phyloP scores from a whole-genome alignment of 2,797 vertebrate genomes.

The Sphenopsis melanotis region DNA sequence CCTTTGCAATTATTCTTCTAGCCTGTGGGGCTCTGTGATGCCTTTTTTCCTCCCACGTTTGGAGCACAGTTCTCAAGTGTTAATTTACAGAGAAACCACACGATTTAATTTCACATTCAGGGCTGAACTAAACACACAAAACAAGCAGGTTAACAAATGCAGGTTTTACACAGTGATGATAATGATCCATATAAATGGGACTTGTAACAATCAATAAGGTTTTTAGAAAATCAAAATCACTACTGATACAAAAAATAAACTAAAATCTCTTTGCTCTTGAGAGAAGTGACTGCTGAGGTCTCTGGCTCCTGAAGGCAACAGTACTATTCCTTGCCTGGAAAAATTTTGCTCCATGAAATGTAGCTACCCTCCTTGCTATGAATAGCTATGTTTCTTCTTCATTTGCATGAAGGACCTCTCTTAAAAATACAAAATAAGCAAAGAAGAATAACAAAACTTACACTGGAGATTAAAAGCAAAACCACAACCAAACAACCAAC shows the following conservation, averaged over 20 bases:
- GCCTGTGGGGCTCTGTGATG: background rate
- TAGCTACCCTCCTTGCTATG: background rate
- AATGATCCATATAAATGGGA: background rate
- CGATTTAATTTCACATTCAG: background rate
- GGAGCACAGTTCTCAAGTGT: background rate
- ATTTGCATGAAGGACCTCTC: background rate
- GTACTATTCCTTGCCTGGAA: background rate
- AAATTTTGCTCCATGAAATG: background rate
- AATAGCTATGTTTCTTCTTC: background rate
- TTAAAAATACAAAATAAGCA: background rate
- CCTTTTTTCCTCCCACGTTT: background rate
- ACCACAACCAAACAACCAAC: background rate
- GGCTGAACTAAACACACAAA: background rate
- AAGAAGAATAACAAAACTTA: background rate
- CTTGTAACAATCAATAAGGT: background rate
- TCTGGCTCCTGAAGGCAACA: background rate
- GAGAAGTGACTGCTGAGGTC: background rate
- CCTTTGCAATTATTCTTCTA: background rate
- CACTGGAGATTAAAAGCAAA: background rate
- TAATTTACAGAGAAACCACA: background rate
- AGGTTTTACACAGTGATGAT: background rate
- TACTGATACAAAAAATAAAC: background rate
- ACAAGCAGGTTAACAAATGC: background rate
- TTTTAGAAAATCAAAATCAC: background rate
- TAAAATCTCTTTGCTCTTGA: background rate